Evolutionary conservation across 2,113 vertebrate genomes (phyloP).

Genomic region (Nipponia nippon): DNA sequence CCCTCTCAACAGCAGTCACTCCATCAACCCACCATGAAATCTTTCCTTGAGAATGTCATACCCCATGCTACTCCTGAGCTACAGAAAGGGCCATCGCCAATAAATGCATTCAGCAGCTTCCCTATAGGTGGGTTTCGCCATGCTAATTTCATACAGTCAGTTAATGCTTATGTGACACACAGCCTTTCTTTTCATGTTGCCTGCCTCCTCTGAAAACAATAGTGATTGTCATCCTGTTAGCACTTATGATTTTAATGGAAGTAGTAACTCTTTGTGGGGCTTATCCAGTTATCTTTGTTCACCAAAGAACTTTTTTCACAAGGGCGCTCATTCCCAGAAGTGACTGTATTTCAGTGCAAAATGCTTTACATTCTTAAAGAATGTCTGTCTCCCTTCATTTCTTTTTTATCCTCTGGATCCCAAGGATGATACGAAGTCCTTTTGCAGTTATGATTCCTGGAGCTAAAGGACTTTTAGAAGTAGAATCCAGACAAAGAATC

Average conservation of each 20-base stretch:
- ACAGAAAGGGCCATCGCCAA: conserved; percentile 88
- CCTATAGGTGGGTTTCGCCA: conserved; percentile 84
- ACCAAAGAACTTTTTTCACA: neutral
- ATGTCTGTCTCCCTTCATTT: neutral
- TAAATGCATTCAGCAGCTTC: conserved; percentile 91
- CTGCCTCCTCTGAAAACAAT: neutral
- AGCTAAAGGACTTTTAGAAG: neutral
- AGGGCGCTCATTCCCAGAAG: neutral
- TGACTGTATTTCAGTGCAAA: neutral
- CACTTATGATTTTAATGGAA: neutral
- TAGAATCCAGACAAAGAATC: neutral
- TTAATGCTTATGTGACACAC: neutral
- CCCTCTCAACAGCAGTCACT: conserved; percentile 79
- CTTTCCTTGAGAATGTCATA: conserved; percentile 89
- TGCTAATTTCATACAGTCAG: neutral
- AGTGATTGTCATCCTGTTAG: neutral
- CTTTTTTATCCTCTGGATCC: neutral
- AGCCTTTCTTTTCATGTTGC: neutral
- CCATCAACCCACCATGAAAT: conserved; percentile 87
- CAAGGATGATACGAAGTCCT: neutral
- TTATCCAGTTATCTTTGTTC: neutral
- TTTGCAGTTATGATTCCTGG: neutral
- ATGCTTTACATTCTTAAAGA: neutral
- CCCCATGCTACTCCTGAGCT: conserved; percentile 87
- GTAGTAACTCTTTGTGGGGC: neutral